Evolutionary conservation across 2,888 invertebrate species (phyloP).

Genomic region (Lymantria monacha): DNA sequence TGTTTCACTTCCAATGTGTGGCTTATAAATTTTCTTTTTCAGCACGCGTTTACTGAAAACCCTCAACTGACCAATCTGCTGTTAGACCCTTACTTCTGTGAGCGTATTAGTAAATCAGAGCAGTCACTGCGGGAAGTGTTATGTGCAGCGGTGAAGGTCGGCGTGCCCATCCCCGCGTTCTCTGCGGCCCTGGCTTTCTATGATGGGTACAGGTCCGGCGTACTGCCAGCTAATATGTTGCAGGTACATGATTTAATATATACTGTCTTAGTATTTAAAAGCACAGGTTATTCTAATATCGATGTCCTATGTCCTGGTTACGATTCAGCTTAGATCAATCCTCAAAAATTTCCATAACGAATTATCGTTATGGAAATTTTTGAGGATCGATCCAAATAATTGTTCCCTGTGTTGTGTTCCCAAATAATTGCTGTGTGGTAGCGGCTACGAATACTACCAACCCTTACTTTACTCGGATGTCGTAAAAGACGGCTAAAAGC

Average conservation of each 20-base stretch:
- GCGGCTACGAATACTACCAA: no score
- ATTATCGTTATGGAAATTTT: no score
- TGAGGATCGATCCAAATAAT: no score
- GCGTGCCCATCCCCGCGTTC: constrained; percentile 97
- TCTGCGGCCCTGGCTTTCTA: constrained; percentile 97
- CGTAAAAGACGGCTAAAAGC: no score
- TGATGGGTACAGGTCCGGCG: constrained; percentile 94
- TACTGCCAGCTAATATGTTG: constrained; percentile 96
- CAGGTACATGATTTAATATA: constrained; percentile 81
- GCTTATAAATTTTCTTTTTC: constrained; percentile 4
- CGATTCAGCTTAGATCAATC: no score
- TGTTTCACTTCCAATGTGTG: no score
- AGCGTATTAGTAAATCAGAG: constrained; percentile 91
- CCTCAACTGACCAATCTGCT: constrained; percentile 92
- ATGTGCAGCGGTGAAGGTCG: constrained; percentile 85
- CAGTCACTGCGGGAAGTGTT: constrained; percentile 93
- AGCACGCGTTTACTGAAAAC: constrained; percentile 95
- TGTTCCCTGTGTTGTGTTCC: no score
- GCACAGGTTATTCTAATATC: no score
- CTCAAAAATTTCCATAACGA: no score
- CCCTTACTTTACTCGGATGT: no score
- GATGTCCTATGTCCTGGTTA: no score
- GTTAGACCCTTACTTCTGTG: constrained; percentile 95
- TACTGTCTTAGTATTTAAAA: neutral
- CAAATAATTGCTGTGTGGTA: no score